Conservation (phyloP, 2,888 invertebrate species). For the Cheilosia variabilis region DNA sequence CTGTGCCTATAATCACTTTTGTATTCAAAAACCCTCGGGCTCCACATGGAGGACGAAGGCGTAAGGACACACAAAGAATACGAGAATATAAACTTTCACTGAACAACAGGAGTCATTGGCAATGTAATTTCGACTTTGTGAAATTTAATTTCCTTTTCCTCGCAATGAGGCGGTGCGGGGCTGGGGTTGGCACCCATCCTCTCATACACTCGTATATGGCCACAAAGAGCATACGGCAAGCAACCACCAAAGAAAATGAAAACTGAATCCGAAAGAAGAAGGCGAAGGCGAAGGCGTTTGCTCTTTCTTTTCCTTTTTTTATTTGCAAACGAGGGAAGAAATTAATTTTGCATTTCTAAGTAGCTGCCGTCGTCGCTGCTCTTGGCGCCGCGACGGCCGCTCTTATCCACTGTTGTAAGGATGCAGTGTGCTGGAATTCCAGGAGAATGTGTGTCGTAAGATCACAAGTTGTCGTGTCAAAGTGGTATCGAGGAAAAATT, state of each 20-base stretch:
- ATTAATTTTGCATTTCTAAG: slow-evolving; percentile 76
- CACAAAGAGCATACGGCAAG: slow-evolving; percentile 70
- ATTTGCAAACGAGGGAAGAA: slow-evolving; percentile 72
- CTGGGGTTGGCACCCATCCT: not conserved
- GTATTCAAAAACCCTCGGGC: slow-evolving; percentile 70
- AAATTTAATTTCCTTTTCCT: slow-evolving; percentile 81
- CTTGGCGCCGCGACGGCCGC: not conserved
- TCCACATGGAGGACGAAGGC: slow-evolving; percentile 21
- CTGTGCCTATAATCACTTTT: slow-evolving; percentile 71
- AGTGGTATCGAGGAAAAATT: slow-evolving; percentile 48
- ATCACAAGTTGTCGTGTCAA: slow-evolving; percentile 34
- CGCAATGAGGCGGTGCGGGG: not conserved
- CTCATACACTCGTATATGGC: slow-evolving; percentile 25
- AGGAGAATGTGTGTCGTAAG: slow-evolving; percentile 23
- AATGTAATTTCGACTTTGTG: slow-evolving; percentile 79
- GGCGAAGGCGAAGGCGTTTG: slow-evolving; percentile 11
- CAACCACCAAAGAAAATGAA: slow-evolving; percentile 64
- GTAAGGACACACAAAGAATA: slow-evolving; percentile 1
- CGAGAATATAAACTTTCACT: slow-evolving; percentile 71
- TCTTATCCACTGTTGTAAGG: slow-evolving; percentile 4
- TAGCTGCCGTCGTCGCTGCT: slow-evolving; percentile 38
- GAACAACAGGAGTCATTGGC: slow-evolving; percentile 75
- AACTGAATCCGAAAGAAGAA: slow-evolving; percentile 42
- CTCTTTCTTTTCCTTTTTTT: slow-evolving; percentile 34
- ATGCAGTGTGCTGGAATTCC: slow-evolving; percentile 13